These are phyloP conservation scores for Papilio machaon DNA, from an alignment of 1,140 invertebrate genomes.

Conservation along the genomic window DNA sequence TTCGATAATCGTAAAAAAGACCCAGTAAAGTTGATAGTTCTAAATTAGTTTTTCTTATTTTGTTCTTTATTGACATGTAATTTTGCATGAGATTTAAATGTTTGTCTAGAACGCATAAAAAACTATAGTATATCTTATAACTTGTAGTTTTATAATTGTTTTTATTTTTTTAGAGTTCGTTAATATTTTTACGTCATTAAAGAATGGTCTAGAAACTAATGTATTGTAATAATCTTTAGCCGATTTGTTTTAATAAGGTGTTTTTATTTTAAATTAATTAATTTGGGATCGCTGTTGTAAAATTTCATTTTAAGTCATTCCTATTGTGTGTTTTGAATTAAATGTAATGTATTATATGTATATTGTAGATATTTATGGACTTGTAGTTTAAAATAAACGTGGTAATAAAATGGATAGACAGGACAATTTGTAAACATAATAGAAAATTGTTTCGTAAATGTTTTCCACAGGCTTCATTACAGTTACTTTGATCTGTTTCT, in stretches of 20 bases:
- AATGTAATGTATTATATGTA: background rate
- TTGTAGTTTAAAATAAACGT: background rate
- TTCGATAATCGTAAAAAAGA: background rate
- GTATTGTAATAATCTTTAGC: background rate
- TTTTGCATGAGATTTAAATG: background rate
- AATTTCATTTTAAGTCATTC: slow-evolving; percentile 5
- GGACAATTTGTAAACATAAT: background rate
- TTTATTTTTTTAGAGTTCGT: background rate
- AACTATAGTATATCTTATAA: background rate
- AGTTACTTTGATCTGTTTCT: background rate
- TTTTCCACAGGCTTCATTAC: background rate
- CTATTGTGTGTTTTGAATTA: slow-evolving; percentile 14
- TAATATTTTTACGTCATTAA: background rate
- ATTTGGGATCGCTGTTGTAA: background rate
- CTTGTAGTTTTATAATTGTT: background rate
- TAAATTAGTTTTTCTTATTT: background rate
- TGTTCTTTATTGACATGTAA: background rate
- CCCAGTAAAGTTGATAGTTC: background rate
- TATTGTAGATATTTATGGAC: background rate
- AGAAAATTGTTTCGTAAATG: background rate
- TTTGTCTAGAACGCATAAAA: slow-evolving; percentile 2
- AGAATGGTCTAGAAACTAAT: background rate
- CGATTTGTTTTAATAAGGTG: background rate
- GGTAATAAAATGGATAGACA: background rate
- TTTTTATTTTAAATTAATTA: background rate